Percentiles rank a stretch among this genome's conserved stretches.
Conservation (phyloP, 2,888 invertebrate species). For the Gisinianus flammeolus region DNA sequence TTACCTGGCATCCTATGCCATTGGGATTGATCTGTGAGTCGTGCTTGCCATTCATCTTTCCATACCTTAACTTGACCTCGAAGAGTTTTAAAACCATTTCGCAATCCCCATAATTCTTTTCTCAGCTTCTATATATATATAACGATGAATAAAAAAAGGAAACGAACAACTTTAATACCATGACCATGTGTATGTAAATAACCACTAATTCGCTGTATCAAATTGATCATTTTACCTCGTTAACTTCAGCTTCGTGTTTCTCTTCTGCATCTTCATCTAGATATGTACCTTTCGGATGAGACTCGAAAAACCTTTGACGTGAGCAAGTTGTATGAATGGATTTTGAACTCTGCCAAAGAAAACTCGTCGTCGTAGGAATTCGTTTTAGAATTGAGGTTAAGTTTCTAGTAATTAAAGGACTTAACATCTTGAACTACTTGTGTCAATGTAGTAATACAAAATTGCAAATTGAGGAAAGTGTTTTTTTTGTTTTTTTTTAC, state of each 20-base stretch:
- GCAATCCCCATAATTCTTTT: conserved; percentile 49
- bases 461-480: too few relatives aligned
- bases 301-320: conserved; percentile 65
- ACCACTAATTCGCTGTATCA: not conserved
- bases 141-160: not conserved
- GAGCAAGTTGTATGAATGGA: conserved; percentile 22
- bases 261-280: conserved; percentile 62
- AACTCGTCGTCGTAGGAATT: not conserved
- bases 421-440: not conserved
- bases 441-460: too few relatives aligned
- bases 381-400: not conserved
- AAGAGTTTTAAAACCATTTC: conserved; percentile 70
- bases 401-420: not conserved
- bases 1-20: too few relatives aligned
- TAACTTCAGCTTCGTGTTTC: conserved; percentile 55
- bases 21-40: conserved; percentile 70
- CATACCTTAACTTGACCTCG: conserved; percentile 72
- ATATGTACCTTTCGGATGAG: conserved; percentile 70
- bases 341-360: not conserved
- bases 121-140: conserved; percentile 34
- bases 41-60: conserved; percentile 72
- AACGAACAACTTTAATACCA: not conserved
- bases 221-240: not conserved
- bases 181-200: not conserved
- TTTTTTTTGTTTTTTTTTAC: too few relatives aligned